Evolutionary conservation across 2,888 invertebrate species (phyloP).

Genomic region (Drosophila affinis): DNA sequence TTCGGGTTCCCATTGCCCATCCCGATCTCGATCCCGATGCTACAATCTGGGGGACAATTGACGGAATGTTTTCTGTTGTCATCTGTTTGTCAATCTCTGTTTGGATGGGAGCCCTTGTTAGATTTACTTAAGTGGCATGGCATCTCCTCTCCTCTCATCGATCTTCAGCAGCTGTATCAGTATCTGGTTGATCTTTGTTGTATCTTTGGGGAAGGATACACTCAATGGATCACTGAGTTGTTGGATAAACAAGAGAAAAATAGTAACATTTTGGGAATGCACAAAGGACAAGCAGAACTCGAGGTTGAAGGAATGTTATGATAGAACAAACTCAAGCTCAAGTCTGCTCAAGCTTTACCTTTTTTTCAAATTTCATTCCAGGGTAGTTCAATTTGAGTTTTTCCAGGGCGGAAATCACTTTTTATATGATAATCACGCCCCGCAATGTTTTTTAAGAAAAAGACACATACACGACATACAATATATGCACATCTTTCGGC

Average conservation of each 20-base stretch:
- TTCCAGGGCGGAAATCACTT: constrained; percentile 36
- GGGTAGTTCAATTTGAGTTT: constrained; percentile 13
- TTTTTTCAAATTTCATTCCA: not conserved
- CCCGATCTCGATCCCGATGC: not conserved
- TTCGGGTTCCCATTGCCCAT: constrained; percentile 9
- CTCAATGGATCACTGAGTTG: constrained; percentile 18
- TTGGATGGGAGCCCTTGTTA: constrained; percentile 35
- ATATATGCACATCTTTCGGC: constrained; percentile 66
- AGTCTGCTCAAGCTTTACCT: not conserved
- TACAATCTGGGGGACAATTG: constrained; percentile 53
- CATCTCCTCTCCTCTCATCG: constrained; percentile 6
- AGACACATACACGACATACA: constrained; percentile 8
- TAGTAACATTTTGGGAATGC: not conserved
- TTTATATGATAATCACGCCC: constrained; percentile 62
- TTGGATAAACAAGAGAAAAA: constrained; percentile 17
- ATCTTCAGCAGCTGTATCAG: constrained; percentile 32
- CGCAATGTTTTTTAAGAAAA: constrained; percentile 22
- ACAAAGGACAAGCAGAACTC: not conserved
- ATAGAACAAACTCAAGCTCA: not conserved
- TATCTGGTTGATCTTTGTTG: constrained; percentile 27
- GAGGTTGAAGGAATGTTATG: not conserved
- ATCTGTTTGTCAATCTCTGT: constrained; percentile 56
- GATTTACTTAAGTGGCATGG: constrained; percentile 22
- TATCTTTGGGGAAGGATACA: constrained; percentile 16
- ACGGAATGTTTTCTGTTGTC: constrained; percentile 64